Base-by-base conservation (phyloP, 2,888 invertebrate species). In the Poecilus cupreus region DNA sequence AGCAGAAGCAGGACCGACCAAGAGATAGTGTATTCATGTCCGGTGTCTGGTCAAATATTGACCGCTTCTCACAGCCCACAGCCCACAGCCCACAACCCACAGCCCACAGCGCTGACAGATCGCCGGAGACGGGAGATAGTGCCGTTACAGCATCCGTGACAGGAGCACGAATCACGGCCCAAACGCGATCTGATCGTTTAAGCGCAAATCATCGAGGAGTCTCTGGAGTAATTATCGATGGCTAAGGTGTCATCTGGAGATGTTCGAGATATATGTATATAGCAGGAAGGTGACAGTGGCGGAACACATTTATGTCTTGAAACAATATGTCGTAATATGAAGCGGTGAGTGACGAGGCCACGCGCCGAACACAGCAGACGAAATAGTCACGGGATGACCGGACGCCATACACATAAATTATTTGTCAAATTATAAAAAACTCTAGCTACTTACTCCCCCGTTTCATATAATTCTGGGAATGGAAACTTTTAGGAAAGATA, bases 171-270 rank as follows among this genome's bases (percentile, higher is more conserved):
- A 68, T 68, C 64, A 26, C 60, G 13, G 2, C 11, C 4, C 16
- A 16, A n/a, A 1, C 26, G 24, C n/a, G 13, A 24, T 43, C 13
- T 18, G 43, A n/a, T 72, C 72, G 72, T n/a, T 70, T 70, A 39
- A 70, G 70, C 39, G 70, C 39, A 70, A 70, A 70, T 70, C 39
- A 70, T 43, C 70, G 11, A 54, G 37, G 37, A 70, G 43, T 43
- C 70, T 39, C 43, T 16, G 37, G 24, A 72, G 22, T 72, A 72
- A 72, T 72, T 72, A 46, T 43, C 18, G 22, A 72, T 46, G 26
- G 49, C 46, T 37, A 72, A 72, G 72, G 46, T 72, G 72, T 46
- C 72, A 72, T 72, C 46, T 46, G 72, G 46, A 70, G 72, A 72
- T 26, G 54, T 3, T 2, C 26, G 60, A 26, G 13, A 60, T 60